These are phyloP conservation scores for Probaryconus sp. DNA, from an alignment of 1,140 invertebrate genomes.

Conservation along the genomic window DNA sequence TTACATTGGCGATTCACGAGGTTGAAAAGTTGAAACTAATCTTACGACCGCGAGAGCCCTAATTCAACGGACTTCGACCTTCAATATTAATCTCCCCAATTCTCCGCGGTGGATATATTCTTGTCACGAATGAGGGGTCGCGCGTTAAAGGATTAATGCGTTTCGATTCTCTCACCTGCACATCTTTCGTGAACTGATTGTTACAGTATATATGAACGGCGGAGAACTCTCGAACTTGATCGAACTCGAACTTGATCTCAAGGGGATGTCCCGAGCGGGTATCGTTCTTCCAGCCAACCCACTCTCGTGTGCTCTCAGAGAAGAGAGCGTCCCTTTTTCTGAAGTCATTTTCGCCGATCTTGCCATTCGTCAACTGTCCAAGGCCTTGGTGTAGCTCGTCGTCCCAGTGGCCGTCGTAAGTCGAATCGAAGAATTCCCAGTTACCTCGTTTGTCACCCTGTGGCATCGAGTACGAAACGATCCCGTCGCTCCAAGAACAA, in stretches of 20 bases:
- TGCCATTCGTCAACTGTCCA: slow-evolving; percentile 91
- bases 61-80: slow-evolving; percentile 24
- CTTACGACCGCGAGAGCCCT: slow-evolving; percentile 32
- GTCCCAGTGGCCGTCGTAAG: slow-evolving; percentile 93
- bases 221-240: slow-evolving; percentile 91
- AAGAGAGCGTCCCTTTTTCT: slow-evolving; percentile 84
- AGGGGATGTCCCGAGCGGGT: slow-evolving; percentile 82
- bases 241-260: slow-evolving; percentile 92
- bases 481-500: slow-evolving; percentile 83
- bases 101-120: slow-evolving; percentile 28
- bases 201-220: slow-evolving; percentile 89
- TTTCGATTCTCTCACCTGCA: slow-evolving; percentile 81
- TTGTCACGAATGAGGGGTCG: slow-evolving; percentile 37
- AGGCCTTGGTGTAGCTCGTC: slow-evolving; percentile 85
- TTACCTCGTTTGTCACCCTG: slow-evolving; percentile 89
- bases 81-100: slow-evolving; percentile 45
- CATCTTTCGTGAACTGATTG: slow-evolving; percentile 88
- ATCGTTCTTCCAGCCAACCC: slow-evolving; percentile 96
- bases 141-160: slow-evolving; percentile 38
- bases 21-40: slow-evolving; percentile 18
- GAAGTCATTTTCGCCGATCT: slow-evolving; percentile 86
- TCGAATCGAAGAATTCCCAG: slow-evolving; percentile 92
- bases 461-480: slow-evolving; percentile 77
- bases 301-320: slow-evolving; percentile 83
- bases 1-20: too few species aligned